Conservation (phyloP, 2,888 invertebrate genomes). For the Ectemnius continuus region DNA sequence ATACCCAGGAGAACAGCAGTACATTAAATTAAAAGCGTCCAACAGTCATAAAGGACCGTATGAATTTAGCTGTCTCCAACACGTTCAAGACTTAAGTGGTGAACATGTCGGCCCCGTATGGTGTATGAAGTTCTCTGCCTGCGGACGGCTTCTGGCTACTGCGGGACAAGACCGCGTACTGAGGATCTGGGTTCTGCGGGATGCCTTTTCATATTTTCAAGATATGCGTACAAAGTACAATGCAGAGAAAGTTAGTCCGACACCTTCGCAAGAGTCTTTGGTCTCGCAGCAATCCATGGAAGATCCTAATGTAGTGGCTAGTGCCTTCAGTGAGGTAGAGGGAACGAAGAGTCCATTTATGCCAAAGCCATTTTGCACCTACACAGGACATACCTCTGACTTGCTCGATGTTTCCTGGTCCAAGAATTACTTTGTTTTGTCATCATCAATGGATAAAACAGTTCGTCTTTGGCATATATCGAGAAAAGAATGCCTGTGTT, state of each 20-base stretch:
- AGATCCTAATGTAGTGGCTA: conserved; percentile 80
- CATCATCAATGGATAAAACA: conserved; percentile 99
- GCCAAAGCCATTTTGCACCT: conserved; percentile 94
- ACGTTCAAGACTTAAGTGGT: conserved; percentile 91
- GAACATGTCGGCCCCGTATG: conserved; percentile 96
- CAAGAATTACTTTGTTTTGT: conserved; percentile 98
- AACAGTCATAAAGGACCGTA: conserved; percentile 98
- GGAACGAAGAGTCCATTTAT: conserved; percentile 85
- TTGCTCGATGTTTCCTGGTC: conserved; percentile 99
- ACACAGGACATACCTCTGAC: conserved; percentile 97
- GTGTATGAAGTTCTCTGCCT: conserved; percentile 99
- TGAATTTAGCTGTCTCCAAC: conserved; percentile 94
- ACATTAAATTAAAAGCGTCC: conserved; percentile 94
- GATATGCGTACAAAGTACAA: conserved; percentile 98
- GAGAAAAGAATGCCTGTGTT: conserved; percentile 97
- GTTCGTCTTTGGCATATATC: conserved; percentile 99
- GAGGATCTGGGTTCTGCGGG: conserved; percentile 95
- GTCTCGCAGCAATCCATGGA: conserved; percentile 87
- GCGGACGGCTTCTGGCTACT: conserved; percentile 96
- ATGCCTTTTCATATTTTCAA: conserved; percentile 94
- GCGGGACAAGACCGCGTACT: conserved; percentile 97
- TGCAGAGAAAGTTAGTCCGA: conserved; percentile 94
- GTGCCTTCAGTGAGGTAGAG: conserved; percentile 80
- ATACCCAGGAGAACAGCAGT: conserved; percentile 85
- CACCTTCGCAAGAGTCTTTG: conserved; percentile 94